Conservation (phyloP, 2,113 vertebrate genomes). For the Xenus cinereus region DNA sequence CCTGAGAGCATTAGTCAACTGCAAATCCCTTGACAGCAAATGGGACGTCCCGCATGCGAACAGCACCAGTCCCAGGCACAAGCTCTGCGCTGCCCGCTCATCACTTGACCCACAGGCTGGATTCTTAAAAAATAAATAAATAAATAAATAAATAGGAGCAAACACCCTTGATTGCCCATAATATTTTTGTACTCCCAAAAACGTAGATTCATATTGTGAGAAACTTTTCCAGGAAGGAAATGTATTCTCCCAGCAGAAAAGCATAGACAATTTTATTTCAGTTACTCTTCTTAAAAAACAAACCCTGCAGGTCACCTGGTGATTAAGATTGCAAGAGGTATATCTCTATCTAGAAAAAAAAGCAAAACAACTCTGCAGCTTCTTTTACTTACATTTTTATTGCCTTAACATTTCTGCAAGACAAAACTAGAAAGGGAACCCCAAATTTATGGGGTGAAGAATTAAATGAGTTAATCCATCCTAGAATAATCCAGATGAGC, state of each 20-base stretch:
- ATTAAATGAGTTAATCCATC: background rate
- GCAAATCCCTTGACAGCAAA: background rate
- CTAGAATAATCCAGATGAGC: background rate
- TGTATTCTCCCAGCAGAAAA: background rate
- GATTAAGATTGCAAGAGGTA: background rate
- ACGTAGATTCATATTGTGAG: background rate
- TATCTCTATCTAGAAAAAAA: background rate
- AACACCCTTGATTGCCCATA: background rate
- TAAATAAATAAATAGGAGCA: background rate
- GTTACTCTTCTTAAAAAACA: background rate
- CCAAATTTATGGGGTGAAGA: background rate
- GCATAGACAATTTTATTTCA: background rate
- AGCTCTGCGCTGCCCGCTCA: background rate
- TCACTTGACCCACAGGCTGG: background rate
- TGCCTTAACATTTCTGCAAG: background rate
- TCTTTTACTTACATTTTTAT: background rate
- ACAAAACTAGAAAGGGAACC: background rate
- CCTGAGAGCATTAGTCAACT: background rate
- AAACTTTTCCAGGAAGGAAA: background rate
- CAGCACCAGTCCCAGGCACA: background rate
- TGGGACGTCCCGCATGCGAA: rapidly evolving
- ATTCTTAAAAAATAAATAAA: background rate
- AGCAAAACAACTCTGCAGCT: background rate
- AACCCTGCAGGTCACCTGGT: background rate
- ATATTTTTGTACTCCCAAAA: background rate